A percentile compares a stretch with the other conserved stretches of the same genome.
phyloP scores from a whole-genome alignment of 2,797 vertebrate genomes.

The Luscinia megarhynchos region DNA sequence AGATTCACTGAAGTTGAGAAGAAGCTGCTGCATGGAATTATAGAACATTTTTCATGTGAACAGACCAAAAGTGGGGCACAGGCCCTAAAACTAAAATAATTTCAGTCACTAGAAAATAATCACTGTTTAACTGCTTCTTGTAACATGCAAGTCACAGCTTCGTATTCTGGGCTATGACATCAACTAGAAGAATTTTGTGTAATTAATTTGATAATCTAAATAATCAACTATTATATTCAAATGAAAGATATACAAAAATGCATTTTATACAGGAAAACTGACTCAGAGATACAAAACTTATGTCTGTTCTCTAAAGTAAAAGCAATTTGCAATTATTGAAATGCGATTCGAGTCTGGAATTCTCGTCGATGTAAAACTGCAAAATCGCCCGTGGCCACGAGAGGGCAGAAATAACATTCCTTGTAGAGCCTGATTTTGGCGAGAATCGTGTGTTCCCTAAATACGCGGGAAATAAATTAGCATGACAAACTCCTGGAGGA shows the following conservation, averaged over 20 bases:
- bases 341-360: not conserved
- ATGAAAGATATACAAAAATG: not conserved
- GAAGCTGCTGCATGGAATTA: fast-evolving
- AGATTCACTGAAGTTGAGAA: not conserved
- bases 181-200: not conserved
- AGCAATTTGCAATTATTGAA: not conserved
- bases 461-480: not conserved
- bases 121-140: not conserved
- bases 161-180: not conserved
- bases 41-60: not conserved
- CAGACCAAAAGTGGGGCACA: not conserved
- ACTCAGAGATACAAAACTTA: not conserved
- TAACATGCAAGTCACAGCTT: not conserved
- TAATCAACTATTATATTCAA: not conserved
- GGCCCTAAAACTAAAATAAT: not conserved
- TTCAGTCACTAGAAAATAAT: not conserved
- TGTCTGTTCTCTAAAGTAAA: not conserved
- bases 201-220: not conserved
- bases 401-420: conserved; percentile 63
- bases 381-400: conserved; percentile 55
- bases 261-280: not conserved
- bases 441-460: fast-evolving
- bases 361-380: not conserved
- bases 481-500: not conserved
- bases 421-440: not conserved